Percentiles rank a stretch among this genome's conserved stretches.
These are phyloP conservation scores for Pararge aegeria DNA, from an alignment of 1,140 invertebrate genomes.

Conservation along the genomic window DNA sequence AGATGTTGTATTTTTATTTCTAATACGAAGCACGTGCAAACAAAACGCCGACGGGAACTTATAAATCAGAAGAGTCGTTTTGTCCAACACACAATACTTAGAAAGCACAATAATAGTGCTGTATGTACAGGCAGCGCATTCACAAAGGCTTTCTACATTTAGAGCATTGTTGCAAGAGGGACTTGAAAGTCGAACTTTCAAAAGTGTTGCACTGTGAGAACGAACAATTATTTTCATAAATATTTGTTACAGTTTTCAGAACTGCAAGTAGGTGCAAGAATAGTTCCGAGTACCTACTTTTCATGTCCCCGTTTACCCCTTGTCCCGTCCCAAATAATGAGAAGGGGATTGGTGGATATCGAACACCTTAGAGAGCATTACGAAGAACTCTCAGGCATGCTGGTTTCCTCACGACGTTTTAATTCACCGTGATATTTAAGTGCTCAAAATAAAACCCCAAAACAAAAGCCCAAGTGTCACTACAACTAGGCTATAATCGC, in stretches of 20 bases:
- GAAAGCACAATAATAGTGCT: neutral
- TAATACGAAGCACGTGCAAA: neutral
- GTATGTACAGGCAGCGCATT: neutral
- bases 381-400: too few species aligned
- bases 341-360: too few species aligned
- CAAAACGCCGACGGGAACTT: neutral
- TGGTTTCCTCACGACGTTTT: too few species aligned
- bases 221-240: neutral
- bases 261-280: neutral
- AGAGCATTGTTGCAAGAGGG: conserved; percentile 1
- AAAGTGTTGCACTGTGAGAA: conserved; percentile 2
- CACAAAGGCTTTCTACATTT: conserved; percentile 7
- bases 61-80: conserved; percentile 1
- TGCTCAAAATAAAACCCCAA: too few species aligned
- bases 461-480: too few species aligned
- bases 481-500: too few species aligned
- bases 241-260: neutral
- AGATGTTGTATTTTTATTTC: too few species aligned
- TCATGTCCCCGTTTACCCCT: too few species aligned
- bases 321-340: too few species aligned
- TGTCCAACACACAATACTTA: neutral
- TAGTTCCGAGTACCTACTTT: neutral
- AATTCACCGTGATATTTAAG: too few species aligned
- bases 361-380: too few species aligned
- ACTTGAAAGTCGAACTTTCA: conserved; percentile 9